Conservation (phyloP, 1,140 invertebrate species). For the Hypsibius dujardini region DNA sequence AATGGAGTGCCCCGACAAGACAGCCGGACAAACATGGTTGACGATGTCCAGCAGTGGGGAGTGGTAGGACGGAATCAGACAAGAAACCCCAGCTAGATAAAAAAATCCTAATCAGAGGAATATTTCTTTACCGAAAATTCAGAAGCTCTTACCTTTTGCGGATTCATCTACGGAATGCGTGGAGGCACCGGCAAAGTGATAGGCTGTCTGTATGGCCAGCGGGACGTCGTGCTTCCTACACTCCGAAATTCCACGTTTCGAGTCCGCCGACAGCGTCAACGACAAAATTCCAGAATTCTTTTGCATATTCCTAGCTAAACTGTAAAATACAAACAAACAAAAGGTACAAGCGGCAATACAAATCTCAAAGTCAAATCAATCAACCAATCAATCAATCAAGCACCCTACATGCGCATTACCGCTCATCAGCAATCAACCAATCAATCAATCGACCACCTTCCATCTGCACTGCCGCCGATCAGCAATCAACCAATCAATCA, state of each 20-base stretch:
- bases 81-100: neutral
- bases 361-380: too few species aligned
- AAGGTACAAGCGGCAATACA: too few species aligned
- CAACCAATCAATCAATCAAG: too few species aligned
- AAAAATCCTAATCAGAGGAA: neutral
- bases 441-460: too few species aligned
- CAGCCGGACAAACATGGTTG: neutral
- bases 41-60: conserved; percentile 4
- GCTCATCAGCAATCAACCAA: neutral
- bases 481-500: too few species aligned
- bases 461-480: too few species aligned
- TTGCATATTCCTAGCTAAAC: neutral
- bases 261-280: neutral
- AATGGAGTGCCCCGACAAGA: neutral
- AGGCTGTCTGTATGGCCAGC: neutral
- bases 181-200: conserved; percentile 2
- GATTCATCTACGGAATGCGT: too few species aligned
- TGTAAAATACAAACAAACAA: neutral
- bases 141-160: too few species aligned
- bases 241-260: neutral
- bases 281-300: neutral
- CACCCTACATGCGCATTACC: neutral
- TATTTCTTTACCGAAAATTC: too few species aligned
- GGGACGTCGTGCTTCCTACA: conserved; percentile 8
- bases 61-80: neutral